Conservation (phyloP, 1,140 invertebrate genomes). For the Cotesia glomerata region DNA sequence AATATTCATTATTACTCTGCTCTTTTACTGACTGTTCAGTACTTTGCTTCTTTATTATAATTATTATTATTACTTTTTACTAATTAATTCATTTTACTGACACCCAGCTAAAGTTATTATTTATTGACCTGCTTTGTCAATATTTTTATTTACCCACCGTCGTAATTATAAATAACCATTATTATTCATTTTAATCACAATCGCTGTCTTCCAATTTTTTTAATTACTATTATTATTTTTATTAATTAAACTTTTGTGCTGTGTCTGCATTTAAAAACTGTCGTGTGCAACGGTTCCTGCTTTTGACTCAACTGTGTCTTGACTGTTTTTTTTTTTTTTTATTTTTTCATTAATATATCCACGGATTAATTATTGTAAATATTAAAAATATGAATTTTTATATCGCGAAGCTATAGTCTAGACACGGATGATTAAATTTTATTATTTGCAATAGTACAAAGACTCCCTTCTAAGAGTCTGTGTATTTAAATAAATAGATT, state of each 20-base stretch:
- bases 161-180: too few relatives aligned
- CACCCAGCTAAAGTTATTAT: neutral
- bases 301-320: conserved; percentile 7
- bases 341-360: neutral
- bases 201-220: neutral
- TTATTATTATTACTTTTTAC: conserved; percentile 7
- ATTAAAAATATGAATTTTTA: neutral
- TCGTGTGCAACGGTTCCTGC: conserved; percentile 14
- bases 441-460: neutral
- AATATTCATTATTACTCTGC: conserved; percentile 28
- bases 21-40: conserved; percentile 32
- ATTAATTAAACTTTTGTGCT: conserved; percentile 1
- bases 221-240: conserved; percentile 2
- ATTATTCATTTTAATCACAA: too few relatives aligned
- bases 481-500: too few relatives aligned
- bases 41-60: conserved; percentile 24
- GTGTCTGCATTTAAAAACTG: conserved; percentile 17
- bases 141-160: too few relatives aligned
- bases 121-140: too few relatives aligned
- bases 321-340: neutral
- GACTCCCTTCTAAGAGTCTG: too few relatives aligned
- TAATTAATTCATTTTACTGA: conserved; percentile 4
- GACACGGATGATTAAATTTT: neutral
- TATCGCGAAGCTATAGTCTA: too few relatives aligned
- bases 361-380: neutral